phyloP scores from a whole-genome alignment of 1,140 invertebrate species.

The Atopsyche davidsoni region DNA sequence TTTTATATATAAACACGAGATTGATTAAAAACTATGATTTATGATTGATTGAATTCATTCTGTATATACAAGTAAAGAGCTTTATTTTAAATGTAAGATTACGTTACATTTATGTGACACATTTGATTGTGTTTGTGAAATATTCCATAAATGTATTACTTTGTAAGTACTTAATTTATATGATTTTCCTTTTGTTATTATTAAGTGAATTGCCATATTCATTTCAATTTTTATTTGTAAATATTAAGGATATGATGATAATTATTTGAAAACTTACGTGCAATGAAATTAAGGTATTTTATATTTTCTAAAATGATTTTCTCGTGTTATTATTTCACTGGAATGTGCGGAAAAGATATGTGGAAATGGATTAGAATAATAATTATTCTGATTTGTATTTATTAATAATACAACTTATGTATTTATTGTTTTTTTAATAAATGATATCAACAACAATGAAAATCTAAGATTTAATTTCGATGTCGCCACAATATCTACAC shows the following conservation, averaged over 20 bases:
- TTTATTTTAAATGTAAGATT: conserved; percentile 23
- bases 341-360: conserved; percentile 1
- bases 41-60: conserved; percentile 15
- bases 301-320: neutral
- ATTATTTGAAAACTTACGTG: too few species aligned
- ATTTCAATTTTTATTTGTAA: conserved; percentile 2
- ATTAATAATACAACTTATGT: neutral
- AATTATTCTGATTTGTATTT: conserved; percentile 3
- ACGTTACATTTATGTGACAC: conserved; percentile 25
- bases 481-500: too few species aligned
- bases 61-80: conserved; percentile 24
- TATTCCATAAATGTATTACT: conserved; percentile 30
- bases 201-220: neutral
- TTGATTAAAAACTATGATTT: neutral
- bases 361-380: conserved; percentile 5
- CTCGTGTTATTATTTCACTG: conserved; percentile 1
- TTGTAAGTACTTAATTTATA: conserved; percentile 16
- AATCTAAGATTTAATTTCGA: too few species aligned
- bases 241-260: too few species aligned
- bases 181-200: conserved; percentile 1
- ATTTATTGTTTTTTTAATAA: conserved; percentile 10
- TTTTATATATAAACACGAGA: too few species aligned
- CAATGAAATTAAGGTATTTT: neutral
- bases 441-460: too few species aligned
- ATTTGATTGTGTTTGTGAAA: conserved; percentile 25